Percentiles rank a stretch among this genome's conserved stretches.
Evolutionary conservation across 2,797 vertebrate species (phyloP).

Genomic region (Scolopax bukidnonensis): DNA sequence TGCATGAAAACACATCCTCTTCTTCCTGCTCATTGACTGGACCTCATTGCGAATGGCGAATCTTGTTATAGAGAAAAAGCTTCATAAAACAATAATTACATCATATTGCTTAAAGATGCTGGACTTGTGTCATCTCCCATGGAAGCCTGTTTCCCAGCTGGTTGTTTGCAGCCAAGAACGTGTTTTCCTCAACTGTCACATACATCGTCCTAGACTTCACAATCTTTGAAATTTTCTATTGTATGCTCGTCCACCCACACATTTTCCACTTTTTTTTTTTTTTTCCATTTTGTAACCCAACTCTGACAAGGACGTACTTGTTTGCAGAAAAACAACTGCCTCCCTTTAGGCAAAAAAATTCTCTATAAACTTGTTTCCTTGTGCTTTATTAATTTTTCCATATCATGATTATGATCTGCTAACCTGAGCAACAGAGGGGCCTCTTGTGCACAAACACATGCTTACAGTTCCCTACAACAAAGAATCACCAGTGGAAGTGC

Average conservation of each 20-base stretch:
- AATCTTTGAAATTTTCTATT: neutral
- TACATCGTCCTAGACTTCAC: neutral
- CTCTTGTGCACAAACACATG: neutral
- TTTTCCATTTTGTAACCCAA: neutral
- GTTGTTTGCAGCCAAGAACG: neutral
- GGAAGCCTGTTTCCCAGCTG: neutral
- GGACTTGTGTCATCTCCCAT: neutral
- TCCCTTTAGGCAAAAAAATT: neutral
- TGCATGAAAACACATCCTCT: neutral
- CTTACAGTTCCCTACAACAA: neutral
- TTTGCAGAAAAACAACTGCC: neutral
- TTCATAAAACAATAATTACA: neutral
- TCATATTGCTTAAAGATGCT: fast-evolving
- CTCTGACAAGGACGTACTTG: neutral
- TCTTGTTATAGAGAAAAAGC: neutral
- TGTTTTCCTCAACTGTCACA: neutral
- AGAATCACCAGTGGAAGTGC: neutral
- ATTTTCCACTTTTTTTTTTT: neutral
- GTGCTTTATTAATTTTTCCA: neutral
- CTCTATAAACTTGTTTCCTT: neutral
- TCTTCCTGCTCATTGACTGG: fast-evolving
- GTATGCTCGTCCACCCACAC: neutral
- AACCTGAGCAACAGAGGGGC: neutral
- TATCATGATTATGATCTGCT: neutral
- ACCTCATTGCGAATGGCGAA: neutral